A percentile compares a stretch with the other conserved stretches of the same genome.
Conservation (phyloP, 1,140 invertebrate species). For the Trichonephila inaurata region DNA sequence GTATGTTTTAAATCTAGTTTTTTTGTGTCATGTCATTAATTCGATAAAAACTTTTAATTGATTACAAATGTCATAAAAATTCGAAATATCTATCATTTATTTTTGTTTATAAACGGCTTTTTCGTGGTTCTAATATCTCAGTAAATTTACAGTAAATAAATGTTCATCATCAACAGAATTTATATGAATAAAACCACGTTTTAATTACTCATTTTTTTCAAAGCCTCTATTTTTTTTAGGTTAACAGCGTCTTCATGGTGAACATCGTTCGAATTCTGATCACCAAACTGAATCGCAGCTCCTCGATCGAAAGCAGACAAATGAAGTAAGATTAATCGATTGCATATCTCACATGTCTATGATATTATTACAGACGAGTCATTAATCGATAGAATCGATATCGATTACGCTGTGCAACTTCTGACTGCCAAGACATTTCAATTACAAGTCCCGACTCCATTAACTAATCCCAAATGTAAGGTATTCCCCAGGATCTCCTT, state of each 20-base stretch:
- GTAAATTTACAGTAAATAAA: no score
- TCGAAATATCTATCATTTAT: no score
- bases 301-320: conserved; percentile 80
- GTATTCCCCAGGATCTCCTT: not conserved
- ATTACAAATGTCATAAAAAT: no score
- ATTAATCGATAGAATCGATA: not conserved
- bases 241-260: conserved; percentile 82
- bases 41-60: no score
- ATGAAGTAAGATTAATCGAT: conserved; percentile 79
- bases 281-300: conserved; percentile 79
- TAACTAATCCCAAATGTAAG: no score
- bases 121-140: no score
- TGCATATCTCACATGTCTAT: not conserved
- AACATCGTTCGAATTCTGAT: conserved; percentile 83
- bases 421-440: no score
- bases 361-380: not conserved
- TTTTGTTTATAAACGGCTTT: no score
- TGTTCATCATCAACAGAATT: not conserved
- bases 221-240: conserved; percentile 8
- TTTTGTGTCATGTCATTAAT: no score
- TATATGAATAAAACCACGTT: not conserved
- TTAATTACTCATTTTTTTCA: not conserved
- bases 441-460: no score
- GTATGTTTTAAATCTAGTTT: no score
- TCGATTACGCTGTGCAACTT: no score